Evolutionary conservation across 2,113 vertebrate species (phyloP), one percentile per base, ranked within the genome.

Genomic region (Sylvietta virens): DNA sequence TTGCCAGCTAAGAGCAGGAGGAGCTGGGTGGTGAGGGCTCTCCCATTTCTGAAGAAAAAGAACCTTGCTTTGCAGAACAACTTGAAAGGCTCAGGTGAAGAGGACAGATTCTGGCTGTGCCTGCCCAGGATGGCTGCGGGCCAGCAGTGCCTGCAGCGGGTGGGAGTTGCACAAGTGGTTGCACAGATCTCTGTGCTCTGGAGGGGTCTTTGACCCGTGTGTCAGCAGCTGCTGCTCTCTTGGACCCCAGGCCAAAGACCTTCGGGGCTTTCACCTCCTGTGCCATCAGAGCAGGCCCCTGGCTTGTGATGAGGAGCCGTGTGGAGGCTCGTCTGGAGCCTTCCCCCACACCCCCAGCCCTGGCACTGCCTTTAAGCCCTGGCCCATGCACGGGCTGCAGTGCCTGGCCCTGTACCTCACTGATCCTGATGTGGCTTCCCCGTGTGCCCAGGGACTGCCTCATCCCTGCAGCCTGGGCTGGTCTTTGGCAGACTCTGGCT

Each of bases 381-480:
- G 74, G 45, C 20, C 15, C 6, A 4, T 54, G 21, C 3, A 0
- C 42, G 45, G 57, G 40, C 69, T 56, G 65, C 1, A 9, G 56
- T 18, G 53, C 44, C 39, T 39, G 21, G 44, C 9, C n/a, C 48
- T 69, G 67, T 17, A 28, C 48, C 35, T 54, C 3, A 1, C 58
- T 16, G 54, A 26, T 47, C 37, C 48, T 60, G 44, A 11, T 1
- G 35, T 12, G 30, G 17, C 35, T 74, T 72, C 76, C 24, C 1
- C 0, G 7, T 18, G 44, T 54, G 58, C 37, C 7, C 0, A 0
- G 24, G 54, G 21, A n/a, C 15, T 54, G 39, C 30, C 35, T 60
- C 6, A 7, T 45, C 40, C 54, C 81, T 60, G 65, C 84, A 65
- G 65, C 35, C 26, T 65, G 60, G 53, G 23, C 48, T 64, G 50